Evolutionary conservation across 2,113 vertebrate species (phyloP).

Genomic region (Cervus canadensis): DNA sequence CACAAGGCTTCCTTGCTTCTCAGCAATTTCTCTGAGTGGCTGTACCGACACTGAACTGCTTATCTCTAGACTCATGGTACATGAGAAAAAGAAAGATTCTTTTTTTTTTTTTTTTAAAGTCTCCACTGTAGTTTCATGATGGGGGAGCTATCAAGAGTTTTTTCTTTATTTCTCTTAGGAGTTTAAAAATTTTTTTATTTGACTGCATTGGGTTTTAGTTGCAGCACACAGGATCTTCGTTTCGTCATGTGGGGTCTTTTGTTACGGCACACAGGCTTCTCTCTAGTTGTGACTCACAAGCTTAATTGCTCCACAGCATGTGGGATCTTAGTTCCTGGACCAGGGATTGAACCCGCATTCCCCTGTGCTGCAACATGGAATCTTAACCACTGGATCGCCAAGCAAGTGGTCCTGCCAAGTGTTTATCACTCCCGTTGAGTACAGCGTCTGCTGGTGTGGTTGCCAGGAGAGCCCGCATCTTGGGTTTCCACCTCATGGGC

Average conservation of each 20-base stretch:
- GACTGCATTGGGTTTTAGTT: background rate
- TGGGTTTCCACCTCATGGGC: background rate
- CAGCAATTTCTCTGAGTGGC: background rate
- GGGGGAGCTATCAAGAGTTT: background rate
- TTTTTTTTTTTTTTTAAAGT: background rate
- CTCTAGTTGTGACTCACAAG: background rate
- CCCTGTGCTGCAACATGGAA: background rate
- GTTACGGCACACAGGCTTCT: background rate
- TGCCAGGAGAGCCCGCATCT: background rate
- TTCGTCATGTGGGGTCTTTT: background rate
- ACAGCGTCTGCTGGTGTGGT: background rate
- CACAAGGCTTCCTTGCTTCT: background rate
- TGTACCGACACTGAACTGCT: background rate
- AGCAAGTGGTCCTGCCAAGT: too few relatives aligned
- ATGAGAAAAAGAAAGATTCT: background rate
- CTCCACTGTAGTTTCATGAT: background rate
- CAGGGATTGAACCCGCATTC: background rate
- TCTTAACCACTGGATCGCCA: background rate
- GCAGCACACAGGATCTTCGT: background rate
- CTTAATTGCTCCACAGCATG: background rate
- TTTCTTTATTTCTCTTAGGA: background rate
- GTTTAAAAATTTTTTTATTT: background rate
- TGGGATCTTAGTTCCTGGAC: background rate
- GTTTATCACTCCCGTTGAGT: background rate
- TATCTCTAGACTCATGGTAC: background rate